These are phyloP conservation scores for Neogobius melanostomus DNA, from an alignment of 2,113 vertebrate genomes.

Conservation along the genomic window DNA sequence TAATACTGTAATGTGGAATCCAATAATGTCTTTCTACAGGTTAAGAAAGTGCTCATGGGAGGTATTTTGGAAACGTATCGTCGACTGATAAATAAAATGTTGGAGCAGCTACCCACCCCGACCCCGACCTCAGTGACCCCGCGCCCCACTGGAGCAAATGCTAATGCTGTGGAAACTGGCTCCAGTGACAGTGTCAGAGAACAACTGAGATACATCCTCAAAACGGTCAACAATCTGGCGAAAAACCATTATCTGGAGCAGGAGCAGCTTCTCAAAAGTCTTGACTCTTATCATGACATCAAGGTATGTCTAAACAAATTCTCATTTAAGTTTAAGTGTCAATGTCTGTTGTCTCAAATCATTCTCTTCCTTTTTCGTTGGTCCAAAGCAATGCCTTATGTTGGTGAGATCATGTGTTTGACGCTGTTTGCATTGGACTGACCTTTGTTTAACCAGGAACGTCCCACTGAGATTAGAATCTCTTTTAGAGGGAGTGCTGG, in stretches of 20 bases:
- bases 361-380: too few species aligned
- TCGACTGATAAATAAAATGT: slow-evolving; percentile 47
- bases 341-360: too few species aligned
- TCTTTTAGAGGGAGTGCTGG: too few species aligned
- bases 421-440: too few species aligned
- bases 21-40: slow-evolving; percentile 17
- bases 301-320: slow-evolving; percentile 32
- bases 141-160: background rate
- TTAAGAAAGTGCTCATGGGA: slow-evolving; percentile 28
- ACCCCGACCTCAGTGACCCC: background rate
- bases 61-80: slow-evolving; percentile 55
- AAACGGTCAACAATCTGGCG: slow-evolving; percentile 23
- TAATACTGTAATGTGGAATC: too few species aligned
- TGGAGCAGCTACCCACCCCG: slow-evolving; percentile 30
- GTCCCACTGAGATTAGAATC: too few species aligned
- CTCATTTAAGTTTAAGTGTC: background rate
- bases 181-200: rapidly evolving
- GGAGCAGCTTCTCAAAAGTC: slow-evolving; percentile 17
- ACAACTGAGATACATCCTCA: slow-evolving; percentile 34
- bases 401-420: too few species aligned
- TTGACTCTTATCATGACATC: slow-evolving; percentile 18
- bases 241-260: slow-evolving; percentile 13
- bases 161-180: too few species aligned
- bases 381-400: too few species aligned
- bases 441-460: too few species aligned